A percentile compares a stretch with the other conserved stretches of the same genome.
These are phyloP conservation scores for Acanthornis magna DNA, from an alignment of 2,797 vertebrate species.

Conservation along the genomic window DNA sequence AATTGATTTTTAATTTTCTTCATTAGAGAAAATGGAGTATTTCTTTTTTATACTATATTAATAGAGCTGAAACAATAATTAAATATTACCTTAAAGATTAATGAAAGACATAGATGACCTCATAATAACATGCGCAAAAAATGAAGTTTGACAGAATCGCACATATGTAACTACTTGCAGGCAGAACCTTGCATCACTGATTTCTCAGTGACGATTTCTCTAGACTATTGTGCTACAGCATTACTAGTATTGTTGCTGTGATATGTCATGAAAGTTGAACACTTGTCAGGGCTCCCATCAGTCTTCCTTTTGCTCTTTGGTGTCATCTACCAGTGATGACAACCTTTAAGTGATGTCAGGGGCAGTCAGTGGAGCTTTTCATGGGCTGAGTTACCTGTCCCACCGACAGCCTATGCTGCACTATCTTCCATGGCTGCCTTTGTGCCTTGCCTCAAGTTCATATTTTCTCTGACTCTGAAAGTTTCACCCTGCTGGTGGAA, in stretches of 20 bases:
- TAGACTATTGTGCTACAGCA: background rate
- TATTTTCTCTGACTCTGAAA: background rate
- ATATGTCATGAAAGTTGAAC: background rate
- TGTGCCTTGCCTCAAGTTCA: background rate
- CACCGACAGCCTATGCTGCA: rapidly evolving
- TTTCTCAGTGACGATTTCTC: background rate
- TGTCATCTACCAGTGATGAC: background rate
- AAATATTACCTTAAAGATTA: constrained; percentile 4
- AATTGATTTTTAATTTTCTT: constrained; percentile 1
- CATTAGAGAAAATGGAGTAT: background rate
- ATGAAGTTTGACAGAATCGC: background rate
- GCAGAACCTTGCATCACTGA: background rate
- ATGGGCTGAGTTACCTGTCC: background rate
- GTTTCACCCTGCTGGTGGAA: background rate
- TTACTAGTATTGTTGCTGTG: background rate
- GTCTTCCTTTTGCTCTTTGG: background rate
- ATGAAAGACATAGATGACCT: background rate
- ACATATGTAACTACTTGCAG: background rate
- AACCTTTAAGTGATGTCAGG: background rate
- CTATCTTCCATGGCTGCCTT: background rate
- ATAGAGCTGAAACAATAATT: background rate
- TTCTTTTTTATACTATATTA: background rate
- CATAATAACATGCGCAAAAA: background rate
- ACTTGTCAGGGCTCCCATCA: background rate
- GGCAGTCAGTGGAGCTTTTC: background rate